Conservation (phyloP, 2,888 invertebrate species). For the Ochlodes sylvanus region DNA sequence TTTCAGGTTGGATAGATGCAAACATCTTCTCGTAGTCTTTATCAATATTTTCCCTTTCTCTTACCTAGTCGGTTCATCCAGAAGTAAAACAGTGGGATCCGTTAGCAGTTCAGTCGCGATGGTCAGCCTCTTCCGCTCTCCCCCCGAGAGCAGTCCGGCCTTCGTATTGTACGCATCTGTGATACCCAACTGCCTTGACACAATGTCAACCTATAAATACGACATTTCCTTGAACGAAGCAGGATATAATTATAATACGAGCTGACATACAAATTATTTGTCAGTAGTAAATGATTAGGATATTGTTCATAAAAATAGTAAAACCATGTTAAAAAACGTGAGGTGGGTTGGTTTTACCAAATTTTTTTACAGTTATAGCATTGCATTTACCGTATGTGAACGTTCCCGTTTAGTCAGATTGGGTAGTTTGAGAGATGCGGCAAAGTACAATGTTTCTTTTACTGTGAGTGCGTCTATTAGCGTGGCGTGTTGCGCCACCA, state of each 20-base stretch:
- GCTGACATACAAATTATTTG: too few species aligned
- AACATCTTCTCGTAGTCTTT: too few species aligned
- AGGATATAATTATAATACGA: too few species aligned
- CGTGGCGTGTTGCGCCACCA: slow-evolving; percentile 94
- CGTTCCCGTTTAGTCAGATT: slow-evolving; percentile 57
- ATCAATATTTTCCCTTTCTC: background rate
- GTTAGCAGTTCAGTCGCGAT: slow-evolving; percentile 96
- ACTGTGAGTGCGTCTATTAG: slow-evolving; percentile 94
- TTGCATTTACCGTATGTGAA: slow-evolving; percentile 54
- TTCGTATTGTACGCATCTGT: slow-evolving; percentile 88
- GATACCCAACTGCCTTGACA: slow-evolving; percentile 91
- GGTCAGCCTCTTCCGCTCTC: slow-evolving; percentile 94
- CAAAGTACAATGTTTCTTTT: slow-evolving; percentile 92
- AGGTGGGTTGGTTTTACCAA: too few species aligned
- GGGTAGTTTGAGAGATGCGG: slow-evolving; percentile 92
- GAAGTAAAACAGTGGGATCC: slow-evolving; percentile 95
- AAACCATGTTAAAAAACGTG: too few species aligned
- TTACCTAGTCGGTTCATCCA: slow-evolving; percentile 97
- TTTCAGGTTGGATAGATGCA: too few species aligned
- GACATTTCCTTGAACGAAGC: too few species aligned
- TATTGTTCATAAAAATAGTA: too few species aligned
- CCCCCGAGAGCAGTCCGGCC: slow-evolving; percentile 92
- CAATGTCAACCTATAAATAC: slow-evolving; percentile 88
- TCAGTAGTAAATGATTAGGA: too few species aligned
- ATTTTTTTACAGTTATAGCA: too few species aligned